Base-by-base conservation (phyloP, 2,888 invertebrate genomes). In the Pyrrhosoma nymphula region DNA sequence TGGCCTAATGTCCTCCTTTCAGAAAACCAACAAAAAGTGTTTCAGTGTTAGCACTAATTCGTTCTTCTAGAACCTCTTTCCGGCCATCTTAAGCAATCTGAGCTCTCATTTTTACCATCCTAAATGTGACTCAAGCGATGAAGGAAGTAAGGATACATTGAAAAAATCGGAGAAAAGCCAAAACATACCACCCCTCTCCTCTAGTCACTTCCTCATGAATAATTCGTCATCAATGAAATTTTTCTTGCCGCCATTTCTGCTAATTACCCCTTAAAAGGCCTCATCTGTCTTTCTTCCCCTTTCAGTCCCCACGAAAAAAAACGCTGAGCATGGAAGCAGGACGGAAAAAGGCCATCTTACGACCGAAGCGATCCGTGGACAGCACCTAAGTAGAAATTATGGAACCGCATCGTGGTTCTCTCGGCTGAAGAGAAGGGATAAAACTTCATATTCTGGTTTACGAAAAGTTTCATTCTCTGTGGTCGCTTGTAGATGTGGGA, bases 191-290 rank as follows among this genome's bases (percentile, higher is more conserved):
- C 35, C 35, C 1, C 82, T 12, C 10, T 82, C 82, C 35, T 35
- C 14, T 12, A 16, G 6, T 35, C 69, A 12, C 23, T 91, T 47
- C 47, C 75, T 26, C 93, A 69, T 93, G 69, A 93, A 93, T 93
- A 93, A 93, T 93, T 69, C 93, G 47, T 93, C 93, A 47, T 47
- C 63, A 69, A n/a, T 93, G 75, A 93, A 93, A 93, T 69, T 30
- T 69, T 63, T 93, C 26, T 69, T 75, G 93, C 63, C 93, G n/a
- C 47, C 47, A 39, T 47, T 75, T 20, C 47, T 75, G 93, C 93
- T 93, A 93, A 93, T 93, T 93, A 75, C 93, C 69, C 47, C 56
- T 93, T 69, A 93, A 93, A 63, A 55, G 69, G n/a, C 47, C 47
- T 60, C 47, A 69, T 47, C 39, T 89, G 4, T 75, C 93, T 69